These are phyloP conservation scores for Pluvialis apricaria DNA, from an alignment of 2,113 vertebrate genomes.

Conservation along the genomic window DNA sequence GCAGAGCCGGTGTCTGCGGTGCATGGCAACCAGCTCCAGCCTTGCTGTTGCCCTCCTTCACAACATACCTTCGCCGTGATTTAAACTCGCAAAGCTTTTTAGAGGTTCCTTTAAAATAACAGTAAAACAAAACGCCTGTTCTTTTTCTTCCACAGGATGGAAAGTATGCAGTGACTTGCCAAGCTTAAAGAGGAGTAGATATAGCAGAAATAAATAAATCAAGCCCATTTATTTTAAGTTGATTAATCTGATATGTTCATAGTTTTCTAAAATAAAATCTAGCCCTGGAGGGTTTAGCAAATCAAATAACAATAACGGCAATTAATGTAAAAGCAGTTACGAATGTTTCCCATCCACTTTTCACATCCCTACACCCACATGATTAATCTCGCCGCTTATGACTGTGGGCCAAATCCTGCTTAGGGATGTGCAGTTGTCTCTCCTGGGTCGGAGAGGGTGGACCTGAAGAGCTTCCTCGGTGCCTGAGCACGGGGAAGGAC, in stretches of 20 bases:
- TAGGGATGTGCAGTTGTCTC: background rate
- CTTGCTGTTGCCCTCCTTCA: background rate
- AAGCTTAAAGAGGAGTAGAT: conserved; percentile 33
- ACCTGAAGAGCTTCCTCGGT: background rate
- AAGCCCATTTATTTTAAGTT: conserved; percentile 45
- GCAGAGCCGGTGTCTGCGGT: background rate
- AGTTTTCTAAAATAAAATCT: conserved; percentile 47
- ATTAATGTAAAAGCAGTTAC: conserved; percentile 40
- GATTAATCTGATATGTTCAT: conserved; percentile 37
- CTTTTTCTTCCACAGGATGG: conserved; percentile 12
- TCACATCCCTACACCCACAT: background rate
- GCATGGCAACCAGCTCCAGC: background rate
- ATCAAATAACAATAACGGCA: conserved; percentile 26
- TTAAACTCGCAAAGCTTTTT: background rate
- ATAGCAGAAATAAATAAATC: conserved; percentile 56
- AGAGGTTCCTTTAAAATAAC: conserved; percentile 21
- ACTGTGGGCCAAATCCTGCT: background rate
- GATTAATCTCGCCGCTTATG: background rate
- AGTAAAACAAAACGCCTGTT: background rate
- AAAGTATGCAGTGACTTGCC: conserved; percentile 48
- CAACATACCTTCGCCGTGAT: background rate
- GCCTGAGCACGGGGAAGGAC: background rate
- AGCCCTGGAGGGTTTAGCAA: conserved; percentile 14
- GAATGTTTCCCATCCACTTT: conserved; percentile 9
- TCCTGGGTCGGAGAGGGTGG: background rate